Evolutionary conservation across 2,113 vertebrate species (phyloP), one percentile per base, ranked within the genome.

Genomic region (Chionodraco myersi): DNA sequence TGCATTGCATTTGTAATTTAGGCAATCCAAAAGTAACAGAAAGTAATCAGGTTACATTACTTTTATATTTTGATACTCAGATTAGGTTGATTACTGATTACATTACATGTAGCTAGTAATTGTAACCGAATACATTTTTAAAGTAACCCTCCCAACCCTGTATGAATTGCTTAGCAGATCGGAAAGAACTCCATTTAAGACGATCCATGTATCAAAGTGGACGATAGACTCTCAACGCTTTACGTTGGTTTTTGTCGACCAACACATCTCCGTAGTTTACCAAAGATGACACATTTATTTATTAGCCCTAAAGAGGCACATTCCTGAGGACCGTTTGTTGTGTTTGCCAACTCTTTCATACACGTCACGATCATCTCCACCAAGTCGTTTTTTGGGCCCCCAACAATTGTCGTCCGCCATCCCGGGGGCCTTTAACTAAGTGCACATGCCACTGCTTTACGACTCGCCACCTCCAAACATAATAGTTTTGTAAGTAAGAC

Each of bases 391-490:
- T 51, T 54, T 21, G 36, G 34, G 2, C 61, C 64, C 36, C 58
- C 0, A 65, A 63, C 67, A 70, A 34, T 80, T 57, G 72, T 78
- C 26, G 82, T 75, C 74, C 78, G 84, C 79, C 11, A 82, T 52
- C 81, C 86, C 80, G n/a, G 73, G 72, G 74, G 86, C 79, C 78
- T 81, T 78, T 93, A 90, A 92, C 78, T 59, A 69, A 85, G 69
- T 58, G 71, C 90, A 91, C 67, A 82, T 91, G 91, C 76, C 79
- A 84, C 44, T 47, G 56, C 73, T 93, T 94, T 91, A 93, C 75
- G 86, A 89, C 83, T 89, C 72, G 78, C 80, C 90, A 91, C 91
- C 86, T 90, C 88, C 69, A 80, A 89, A 72, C 72, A 60, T 82
- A 89, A 89, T 75, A 73, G 83, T 88, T 84, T 79, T 84, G 77